Percentiles rank a stretch among this genome's conserved stretches.
Conservation (phyloP, 2,797 vertebrate genomes). For the Halcyon leucocephala region DNA sequence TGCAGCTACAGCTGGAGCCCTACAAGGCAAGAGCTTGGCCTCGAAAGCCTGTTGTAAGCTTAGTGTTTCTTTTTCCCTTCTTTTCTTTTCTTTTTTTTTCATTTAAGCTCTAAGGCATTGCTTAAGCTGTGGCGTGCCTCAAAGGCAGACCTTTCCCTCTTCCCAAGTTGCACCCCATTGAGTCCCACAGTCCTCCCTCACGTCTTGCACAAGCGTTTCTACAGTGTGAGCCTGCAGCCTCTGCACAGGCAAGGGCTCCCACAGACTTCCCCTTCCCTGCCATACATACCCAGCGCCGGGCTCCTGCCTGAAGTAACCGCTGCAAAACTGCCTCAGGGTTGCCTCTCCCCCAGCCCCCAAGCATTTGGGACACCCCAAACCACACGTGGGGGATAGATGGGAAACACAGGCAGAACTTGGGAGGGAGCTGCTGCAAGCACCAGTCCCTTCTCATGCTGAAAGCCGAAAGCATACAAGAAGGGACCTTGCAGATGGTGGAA, state of each 20-base stretch:
- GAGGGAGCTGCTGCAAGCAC: not conserved
- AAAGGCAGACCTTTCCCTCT: slow-evolving; percentile 10
- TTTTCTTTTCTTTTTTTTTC: not conserved
- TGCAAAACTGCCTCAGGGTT: fast-evolving
- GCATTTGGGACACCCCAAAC: fast-evolving
- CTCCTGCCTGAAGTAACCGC: not conserved
- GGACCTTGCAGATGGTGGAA: not conserved
- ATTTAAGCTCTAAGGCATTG: not conserved
- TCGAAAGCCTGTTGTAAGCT: not conserved
- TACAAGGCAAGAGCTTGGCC: not conserved
- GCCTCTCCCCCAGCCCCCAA: not conserved
- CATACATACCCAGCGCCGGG: not conserved
- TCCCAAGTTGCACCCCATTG: not conserved
- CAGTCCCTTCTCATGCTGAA: fast-evolving
- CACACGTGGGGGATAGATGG: fast-evolving
- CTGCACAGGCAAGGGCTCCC: not conserved
- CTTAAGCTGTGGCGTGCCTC: not conserved
- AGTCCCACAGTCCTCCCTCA: not conserved
- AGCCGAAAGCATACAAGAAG: fast-evolving
- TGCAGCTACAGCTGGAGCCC: not conserved
- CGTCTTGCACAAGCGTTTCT: not conserved
- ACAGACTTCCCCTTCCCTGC: not conserved
- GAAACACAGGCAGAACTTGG: not conserved
- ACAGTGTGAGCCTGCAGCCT: fast-evolving
- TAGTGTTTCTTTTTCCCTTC: not conserved